Base-by-base conservation (phyloP, 2,113 vertebrate species). In the Peromyscus californicus region DNA sequence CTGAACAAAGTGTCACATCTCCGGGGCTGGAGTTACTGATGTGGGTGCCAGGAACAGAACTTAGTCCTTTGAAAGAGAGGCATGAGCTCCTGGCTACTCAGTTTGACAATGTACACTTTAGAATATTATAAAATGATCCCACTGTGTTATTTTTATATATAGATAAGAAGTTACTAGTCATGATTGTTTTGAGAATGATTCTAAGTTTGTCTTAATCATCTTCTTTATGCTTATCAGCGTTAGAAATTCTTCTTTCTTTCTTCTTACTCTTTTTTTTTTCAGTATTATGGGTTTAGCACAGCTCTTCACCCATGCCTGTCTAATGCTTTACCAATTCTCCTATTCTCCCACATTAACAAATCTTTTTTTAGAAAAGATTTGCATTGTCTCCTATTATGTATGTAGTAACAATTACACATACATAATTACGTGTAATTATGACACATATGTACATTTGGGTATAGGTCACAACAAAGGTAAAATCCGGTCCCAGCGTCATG, bases 171-270 rank as follows among this genome's bases (percentile, higher is more conserved):
- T 89, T 85, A 65, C 22, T 78, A 75, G 36, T 22, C 5, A 22
- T 79, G 22, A 29, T 96, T 89, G 74, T 86, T 91, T 89, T 91
- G 74, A 67, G 57, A 59, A n/a, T 91, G 31, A 57, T 39, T 48
- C 88, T 29, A 76, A 74, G 3, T 45, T 36, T 13, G 7, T 85
- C 69, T 88, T 96, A 51, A 63, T 84, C 48, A 83, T 70, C 54
- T 97, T 94, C 45, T 39, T 92, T 92, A 93, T 83, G 69, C 1
- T 96, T 87, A 80, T 72, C n/a, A 79, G 59, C 26, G n/a, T 67
- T 69, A 92, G 65, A 0, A 90, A 51, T 82, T 87, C 29, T 31
- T 96, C 78, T 59, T 36, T 79, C 36, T 67, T 78, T 29, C 10
- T 48, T 48, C 5, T 45, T 84, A 6, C 63, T 8, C 3, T 29